Percentiles rank a stretch among this genome's conserved stretches.
Conservation (phyloP, 2,113 vertebrate species). For the Ciconia boyciana region DNA sequence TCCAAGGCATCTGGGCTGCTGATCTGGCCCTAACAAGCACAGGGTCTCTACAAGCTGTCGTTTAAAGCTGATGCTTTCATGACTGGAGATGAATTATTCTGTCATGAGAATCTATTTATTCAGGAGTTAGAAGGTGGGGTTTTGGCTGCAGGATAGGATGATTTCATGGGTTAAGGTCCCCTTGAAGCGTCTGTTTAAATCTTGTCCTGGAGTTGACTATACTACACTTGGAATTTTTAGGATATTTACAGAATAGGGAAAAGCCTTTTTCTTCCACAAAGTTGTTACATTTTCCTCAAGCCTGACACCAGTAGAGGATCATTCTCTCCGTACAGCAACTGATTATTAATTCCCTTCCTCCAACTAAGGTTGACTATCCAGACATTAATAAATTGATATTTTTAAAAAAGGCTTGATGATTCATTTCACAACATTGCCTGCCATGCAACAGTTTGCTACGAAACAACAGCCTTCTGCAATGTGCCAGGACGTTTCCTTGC, state of each 20-base stretch:
- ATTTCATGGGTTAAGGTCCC: constrained; percentile 89
- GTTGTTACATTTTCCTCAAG: background rate
- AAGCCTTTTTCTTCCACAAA: background rate
- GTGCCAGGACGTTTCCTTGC: background rate
- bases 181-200: constrained; percentile 84
- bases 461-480: background rate
- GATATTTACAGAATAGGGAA: background rate
- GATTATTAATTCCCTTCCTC: background rate
- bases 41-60: constrained; percentile 85
- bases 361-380: background rate
- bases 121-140: constrained; percentile 83
- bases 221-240: constrained; percentile 53
- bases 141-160: constrained; percentile 83
- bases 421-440: background rate
- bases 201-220: constrained; percentile 72
- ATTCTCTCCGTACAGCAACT: background rate
- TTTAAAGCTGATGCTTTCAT: constrained; percentile 87
- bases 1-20: constrained; percentile 83
- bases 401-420: background rate
- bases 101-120: constrained; percentile 90
- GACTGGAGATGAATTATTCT: constrained; percentile 88
- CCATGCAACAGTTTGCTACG: background rate
- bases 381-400: background rate
- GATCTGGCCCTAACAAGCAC: constrained; percentile 88
- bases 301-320: background rate